Percentiles rank a stretch among this genome's conserved stretches.
Conservation (phyloP, 2,113 vertebrate genomes). For the Rhineura floridana region DNA sequence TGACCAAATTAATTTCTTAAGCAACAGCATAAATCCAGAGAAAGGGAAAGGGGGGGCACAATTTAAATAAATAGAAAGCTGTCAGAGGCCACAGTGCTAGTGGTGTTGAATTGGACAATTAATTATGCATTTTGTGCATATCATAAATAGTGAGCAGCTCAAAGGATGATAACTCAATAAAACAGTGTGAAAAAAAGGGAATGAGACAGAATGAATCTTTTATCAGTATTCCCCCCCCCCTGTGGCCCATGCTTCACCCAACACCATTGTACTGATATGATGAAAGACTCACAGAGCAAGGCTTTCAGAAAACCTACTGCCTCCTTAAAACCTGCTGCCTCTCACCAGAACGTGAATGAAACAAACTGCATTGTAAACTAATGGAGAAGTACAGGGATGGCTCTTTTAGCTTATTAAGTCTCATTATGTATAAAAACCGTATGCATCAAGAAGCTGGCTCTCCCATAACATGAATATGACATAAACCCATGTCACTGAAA, state of each 20-base stretch:
- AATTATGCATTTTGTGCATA: constrained; percentile 59
- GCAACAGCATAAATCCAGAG: constrained; percentile 49
- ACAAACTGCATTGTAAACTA: constrained; percentile 4
- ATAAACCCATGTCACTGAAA: constrained; percentile 20
- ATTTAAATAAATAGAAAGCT: constrained; percentile 54
- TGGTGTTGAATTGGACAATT: constrained; percentile 52
- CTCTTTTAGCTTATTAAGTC: constrained; percentile 42
- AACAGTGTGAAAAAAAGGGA: constrained; percentile 5
- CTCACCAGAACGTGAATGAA: constrained; percentile 27
- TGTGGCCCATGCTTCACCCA: constrained; percentile 13
- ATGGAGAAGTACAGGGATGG: constrained; percentile 14
- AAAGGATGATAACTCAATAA: constrained; percentile 58
- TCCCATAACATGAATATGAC: constrained; percentile 32
- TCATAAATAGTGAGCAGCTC: constrained; percentile 53
- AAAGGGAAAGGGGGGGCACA: neutral
- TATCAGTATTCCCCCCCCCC: constrained; percentile 37
- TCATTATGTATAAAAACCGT: constrained; percentile 40
- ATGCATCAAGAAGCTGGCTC: constrained; percentile 14
- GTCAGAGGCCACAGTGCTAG: constrained; percentile 49
- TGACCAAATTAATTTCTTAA: constrained; percentile 61
- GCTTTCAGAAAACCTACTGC: neutral
- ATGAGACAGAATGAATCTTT: constrained; percentile 32
- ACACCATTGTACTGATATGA: neutral
- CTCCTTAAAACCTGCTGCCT: neutral
- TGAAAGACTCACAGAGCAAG: constrained; percentile 10